Base-by-base conservation (phyloP, 2,888 invertebrate species). In the Ephialtes manifestator region DNA sequence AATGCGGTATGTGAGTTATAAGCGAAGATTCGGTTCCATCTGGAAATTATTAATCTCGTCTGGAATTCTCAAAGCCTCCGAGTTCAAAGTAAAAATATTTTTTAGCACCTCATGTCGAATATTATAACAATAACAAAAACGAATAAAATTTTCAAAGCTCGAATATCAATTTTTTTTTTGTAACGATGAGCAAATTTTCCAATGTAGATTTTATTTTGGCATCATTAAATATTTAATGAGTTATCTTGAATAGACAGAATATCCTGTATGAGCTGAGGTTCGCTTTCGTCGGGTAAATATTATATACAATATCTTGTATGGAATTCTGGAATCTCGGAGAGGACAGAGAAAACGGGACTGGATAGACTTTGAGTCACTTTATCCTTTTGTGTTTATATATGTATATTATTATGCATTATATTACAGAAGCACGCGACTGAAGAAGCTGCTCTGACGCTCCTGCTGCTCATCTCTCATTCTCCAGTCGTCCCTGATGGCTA, bases 401-500 rank as follows among this genome's bases (percentile, higher is more conserved):
- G 18, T 39, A 65, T 39, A 65, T 65, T 65, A 31, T 31, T 60
- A 15, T 76, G 74, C 79, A 85, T 79, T 71, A 85, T 85, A 65
- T 85, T 75, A 82, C 68, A 67, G 74, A 80, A 85, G 72, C 85
- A 76, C 85, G 85, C 76, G 80, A 85, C 78, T 55, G 71, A 85
- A 82, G 80, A 67, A 82, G 71, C 72, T 72, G 18, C 82, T 79
- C n/a, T 71, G 75, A 75, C 75, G 70, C 63, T 75, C 39, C 51
- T 60, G 79, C 75, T 82, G 58, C 79, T 75, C 82, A 20, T 79
- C 76, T 77, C 77, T 68, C 70, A 60, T 31, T 28, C 65, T 15
- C 35, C 67, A 20, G 63, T 31, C 65, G 15, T 60, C 55, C 68
- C 46, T 46, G 67, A 48, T 35, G 68, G 48, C 31, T 77, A 15